Evolutionary conservation across 2,888 invertebrate species (phyloP), one percentile per base, ranked within the genome.

Genomic region (Acleris emargana): DNA sequence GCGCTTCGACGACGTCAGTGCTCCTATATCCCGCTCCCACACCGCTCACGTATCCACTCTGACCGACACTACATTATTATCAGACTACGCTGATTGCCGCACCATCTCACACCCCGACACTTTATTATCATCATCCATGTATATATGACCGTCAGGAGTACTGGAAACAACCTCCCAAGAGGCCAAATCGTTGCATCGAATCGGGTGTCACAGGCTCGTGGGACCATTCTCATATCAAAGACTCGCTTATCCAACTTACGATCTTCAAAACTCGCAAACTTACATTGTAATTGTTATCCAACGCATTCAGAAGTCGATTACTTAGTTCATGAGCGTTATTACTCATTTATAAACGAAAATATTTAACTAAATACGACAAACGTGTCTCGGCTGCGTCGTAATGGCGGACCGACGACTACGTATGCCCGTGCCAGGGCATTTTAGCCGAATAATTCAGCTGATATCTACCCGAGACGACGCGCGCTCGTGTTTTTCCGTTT

Each of bases 211-310:
- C 84, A 84, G 87, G 89, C 89, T 90, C 90, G 89, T 90, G 88
- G 80, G 89, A 88, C 88, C 88, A 87, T 89, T 90, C 86, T 87
- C 87, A 81, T 88, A 91, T 87, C 87, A 87, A 80, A 76, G 76
- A 82, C 79, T 78, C 74, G 78, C 83, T 83, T 88, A 82, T 82
- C 81, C 80, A 81, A 82, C 81, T 83, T 89, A 84, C 79, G 79
- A 80, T 83, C 85, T 81, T 88, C 84, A 86, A 89, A 91, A 86
- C 86, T 87, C 86, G 83, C 77, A 88, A 91, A 94, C 98, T 98
- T 97, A 98, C 98, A 98, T 98, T 98, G 95, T 98, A 97, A 94
- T 97, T 97, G 94, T 95, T 96, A 96, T 98, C 98, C 95, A 98
- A 95, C 93, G 98, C 97, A 95, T 96, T 96, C 94, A 97, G 96